Evolutionary conservation across 2,113 vertebrate species (phyloP).

Genomic region (Dolichallabes microphthalmus): DNA sequence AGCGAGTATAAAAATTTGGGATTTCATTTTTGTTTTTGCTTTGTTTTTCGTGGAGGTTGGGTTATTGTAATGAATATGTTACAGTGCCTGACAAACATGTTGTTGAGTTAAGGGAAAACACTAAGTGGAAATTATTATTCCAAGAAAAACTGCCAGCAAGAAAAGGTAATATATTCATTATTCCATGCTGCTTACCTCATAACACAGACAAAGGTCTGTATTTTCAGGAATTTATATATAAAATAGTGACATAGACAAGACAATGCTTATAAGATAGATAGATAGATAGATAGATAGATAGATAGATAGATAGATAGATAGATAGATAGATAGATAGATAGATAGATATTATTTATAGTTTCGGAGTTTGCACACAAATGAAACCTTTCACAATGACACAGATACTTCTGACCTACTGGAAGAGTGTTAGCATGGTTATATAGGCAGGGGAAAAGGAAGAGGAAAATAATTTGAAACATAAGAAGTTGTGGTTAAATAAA

Average conservation of each 20-base stretch:
- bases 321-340: no score
- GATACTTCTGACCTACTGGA: constrained; percentile 5
- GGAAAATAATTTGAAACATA: constrained; percentile 18
- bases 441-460: not conserved
- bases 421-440: constrained; percentile 3
- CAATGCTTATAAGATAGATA: not conserved
- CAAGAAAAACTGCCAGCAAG: not conserved
- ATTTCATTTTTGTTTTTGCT: not conserved
- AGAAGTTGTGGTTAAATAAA: constrained; percentile 31
- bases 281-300: not conserved
- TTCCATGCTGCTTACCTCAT: not conserved
- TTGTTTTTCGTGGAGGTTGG: constrained; percentile 29
- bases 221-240: not conserved
- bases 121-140: constrained; percentile 2
- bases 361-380: not conserved
- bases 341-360: no score
- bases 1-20: constrained; percentile 24
- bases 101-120: not conserved
- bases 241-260: not conserved
- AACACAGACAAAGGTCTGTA: not conserved
- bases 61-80: constrained; percentile 20
- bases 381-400: not conserved
- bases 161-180: not conserved
- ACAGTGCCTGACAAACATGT: constrained; percentile 14
- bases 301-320: not conserved